Conservation (phyloP, 1,140 invertebrate species). For the Cherax quadricarinatus region DNA sequence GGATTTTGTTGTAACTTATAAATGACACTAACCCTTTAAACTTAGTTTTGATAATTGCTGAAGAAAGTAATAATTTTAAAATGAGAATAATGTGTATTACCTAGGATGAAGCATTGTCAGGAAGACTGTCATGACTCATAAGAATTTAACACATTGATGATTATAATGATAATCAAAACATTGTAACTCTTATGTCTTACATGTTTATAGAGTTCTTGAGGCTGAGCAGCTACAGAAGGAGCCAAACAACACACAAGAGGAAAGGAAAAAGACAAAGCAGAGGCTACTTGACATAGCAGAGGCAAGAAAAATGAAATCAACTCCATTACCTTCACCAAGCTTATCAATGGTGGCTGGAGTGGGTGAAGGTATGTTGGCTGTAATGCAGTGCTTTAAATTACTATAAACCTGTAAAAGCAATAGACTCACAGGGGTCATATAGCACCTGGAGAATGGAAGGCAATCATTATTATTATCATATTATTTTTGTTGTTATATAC, state of each 20-base stretch:
- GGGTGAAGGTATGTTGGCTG: conserved; percentile 37
- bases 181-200: background rate
- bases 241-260: conserved; percentile 31
- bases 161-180: background rate
- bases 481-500: too few relatives aligned
- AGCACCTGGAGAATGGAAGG: too few relatives aligned
- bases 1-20: background rate
- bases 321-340: conserved; percentile 29
- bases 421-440: too few relatives aligned
- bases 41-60: background rate
- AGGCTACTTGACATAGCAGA: conserved; percentile 55
- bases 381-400: too few relatives aligned
- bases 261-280: conserved; percentile 45
- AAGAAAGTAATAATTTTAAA: background rate
- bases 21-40: background rate
- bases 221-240: conserved; percentile 54
- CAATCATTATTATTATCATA: too few relatives aligned
- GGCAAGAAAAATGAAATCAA: background rate
- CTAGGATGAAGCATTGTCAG: too few relatives aligned
- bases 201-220: conserved; percentile 49
- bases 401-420: too few relatives aligned
- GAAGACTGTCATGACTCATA: too few relatives aligned
- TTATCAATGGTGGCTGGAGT: conserved; percentile 48
- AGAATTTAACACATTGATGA: too few relatives aligned
- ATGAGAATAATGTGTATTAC: background rate